A percentile compares a stretch with the other conserved stretches of the same genome.
Evolutionary conservation across 2,888 invertebrate species (phyloP).

Genomic region (Hypena proboscidalis): DNA sequence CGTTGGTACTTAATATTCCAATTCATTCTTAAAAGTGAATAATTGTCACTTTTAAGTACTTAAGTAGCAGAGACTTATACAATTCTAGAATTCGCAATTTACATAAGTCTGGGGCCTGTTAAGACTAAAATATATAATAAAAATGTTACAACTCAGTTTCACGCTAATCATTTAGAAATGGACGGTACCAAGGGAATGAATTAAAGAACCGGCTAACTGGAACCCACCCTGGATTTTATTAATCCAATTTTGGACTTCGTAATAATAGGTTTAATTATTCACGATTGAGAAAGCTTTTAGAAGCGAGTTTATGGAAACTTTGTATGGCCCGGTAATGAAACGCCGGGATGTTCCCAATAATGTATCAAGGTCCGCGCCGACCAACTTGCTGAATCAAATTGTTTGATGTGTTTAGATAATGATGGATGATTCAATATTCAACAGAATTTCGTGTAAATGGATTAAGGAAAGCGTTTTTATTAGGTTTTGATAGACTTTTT

Average conservation of each 20-base stretch:
- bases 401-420: constrained; percentile 50
- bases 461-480: constrained; percentile 7
- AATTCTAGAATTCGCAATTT: constrained; percentile 10
- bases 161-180: constrained; percentile 34
- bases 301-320: constrained; percentile 62
- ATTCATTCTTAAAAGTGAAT: too few species aligned
- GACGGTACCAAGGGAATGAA: constrained; percentile 37
- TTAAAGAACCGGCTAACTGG: constrained; percentile 51
- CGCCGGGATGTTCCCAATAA: constrained; percentile 48
- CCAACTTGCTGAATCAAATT: constrained; percentile 40
- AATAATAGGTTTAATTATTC: constrained; percentile 78
- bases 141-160: constrained; percentile 22
- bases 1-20: too few species aligned
- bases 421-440: constrained; percentile 47
- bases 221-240: constrained; percentile 58
- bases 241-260: constrained; percentile 67
- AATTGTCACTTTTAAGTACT: too few species aligned
- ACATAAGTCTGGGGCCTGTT: too few species aligned
- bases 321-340: constrained; percentile 67
- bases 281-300: constrained; percentile 73
- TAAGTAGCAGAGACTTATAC: too few species aligned
- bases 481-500: too few species aligned
- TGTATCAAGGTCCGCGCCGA: constrained; percentile 46
- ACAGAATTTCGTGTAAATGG: constrained; percentile 8
- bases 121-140: constrained; percentile 14